A percentile compares a stretch with the other conserved stretches of the same genome.
Conservation (phyloP, 2,113 vertebrate genomes). For the Passer montanus region DNA sequence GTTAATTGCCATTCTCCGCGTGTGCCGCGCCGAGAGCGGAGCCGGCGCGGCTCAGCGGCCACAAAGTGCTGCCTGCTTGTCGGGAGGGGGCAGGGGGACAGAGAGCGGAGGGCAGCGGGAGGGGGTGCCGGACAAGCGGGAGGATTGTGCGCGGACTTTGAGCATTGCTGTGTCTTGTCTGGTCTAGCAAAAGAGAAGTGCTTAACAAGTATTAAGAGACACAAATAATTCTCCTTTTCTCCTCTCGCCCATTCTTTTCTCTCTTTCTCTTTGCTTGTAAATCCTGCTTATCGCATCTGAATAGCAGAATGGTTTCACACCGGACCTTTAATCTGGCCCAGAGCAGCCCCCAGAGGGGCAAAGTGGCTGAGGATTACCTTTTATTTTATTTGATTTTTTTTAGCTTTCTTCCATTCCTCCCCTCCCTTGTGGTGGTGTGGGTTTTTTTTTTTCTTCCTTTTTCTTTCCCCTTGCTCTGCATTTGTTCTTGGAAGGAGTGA, state of each 20-base stretch:
- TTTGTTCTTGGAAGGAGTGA: slow-evolving; percentile 87
- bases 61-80: slow-evolving; percentile 61
- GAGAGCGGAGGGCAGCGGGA: background rate
- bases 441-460: background rate
- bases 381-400: slow-evolving; percentile 76
- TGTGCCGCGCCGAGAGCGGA: slow-evolving; percentile 35
- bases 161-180: slow-evolving; percentile 77
- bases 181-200: slow-evolving; percentile 78
- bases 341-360: slow-evolving; percentile 77
- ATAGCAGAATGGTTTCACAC: slow-evolving; percentile 79
- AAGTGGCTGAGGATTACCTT: slow-evolving; percentile 83
- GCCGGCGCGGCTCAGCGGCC: slow-evolving; percentile 55
- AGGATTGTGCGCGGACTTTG: slow-evolving; percentile 67
- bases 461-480: slow-evolving; percentile 75
- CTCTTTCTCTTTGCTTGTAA: slow-evolving; percentile 81
- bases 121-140: slow-evolving; percentile 13
- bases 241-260: slow-evolving; percentile 76
- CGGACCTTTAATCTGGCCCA: slow-evolving; percentile 82
- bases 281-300: slow-evolving; percentile 83
- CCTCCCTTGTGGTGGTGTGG: slow-evolving; percentile 15
- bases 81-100: background rate
- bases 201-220: slow-evolving; percentile 84
- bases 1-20: slow-evolving; percentile 79
- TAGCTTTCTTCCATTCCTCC: slow-evolving; percentile 68
- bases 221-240: slow-evolving; percentile 85